Base-by-base conservation (phyloP, 2,797 vertebrate species). In the Oreochromis mossambicus region DNA sequence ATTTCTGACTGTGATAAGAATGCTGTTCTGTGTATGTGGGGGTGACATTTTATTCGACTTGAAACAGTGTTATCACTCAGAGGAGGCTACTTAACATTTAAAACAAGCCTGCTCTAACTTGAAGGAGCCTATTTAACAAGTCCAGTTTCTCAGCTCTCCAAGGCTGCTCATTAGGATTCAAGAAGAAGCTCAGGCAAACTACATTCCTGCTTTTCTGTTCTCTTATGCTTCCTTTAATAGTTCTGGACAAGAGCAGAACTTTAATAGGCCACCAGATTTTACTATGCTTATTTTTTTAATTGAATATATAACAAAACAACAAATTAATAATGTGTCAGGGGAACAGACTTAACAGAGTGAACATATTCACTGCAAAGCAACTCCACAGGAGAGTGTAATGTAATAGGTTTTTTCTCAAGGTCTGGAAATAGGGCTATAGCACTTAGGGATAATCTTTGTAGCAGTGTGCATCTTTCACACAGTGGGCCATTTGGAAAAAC, bases 91-190 rank as follows among this genome's bases (percentile, higher is more conserved):
- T 90, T 83, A 52, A 85, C 70, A 88, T 78, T 43, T 36, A 46
- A 54, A 88, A 88, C 81, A 83, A 82, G 84, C 14, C 78, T 68
- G 36, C 80, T 50, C 66, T 41, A 68, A 82, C 75, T 79, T 29
- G 11, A 79, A 43, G 34, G 55, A 84, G 36, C 56, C 88, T 56
- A 52, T 89, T 93, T 82, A 88, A 87, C 54, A 70, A 85, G 50
- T 63, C 83, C 54, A 51, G 29, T 84, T 87, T 87, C 86, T 90
- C 87, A 80, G 79, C 86, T 70, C 68, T 81, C 82, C 36, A 83
- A 78, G 58, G 75, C 24, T 78, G 78, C 85, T 90, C 78, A 92
- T 95, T 93, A 84, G 89, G 85, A 93, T 94, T 92, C 88, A 92
- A 83, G 84, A 77, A 91, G 81, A 93, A 83, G 70, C 88, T 84